Conservation (phyloP, 2,797 vertebrate genomes). For the Lagorchestes hirsutus region DNA sequence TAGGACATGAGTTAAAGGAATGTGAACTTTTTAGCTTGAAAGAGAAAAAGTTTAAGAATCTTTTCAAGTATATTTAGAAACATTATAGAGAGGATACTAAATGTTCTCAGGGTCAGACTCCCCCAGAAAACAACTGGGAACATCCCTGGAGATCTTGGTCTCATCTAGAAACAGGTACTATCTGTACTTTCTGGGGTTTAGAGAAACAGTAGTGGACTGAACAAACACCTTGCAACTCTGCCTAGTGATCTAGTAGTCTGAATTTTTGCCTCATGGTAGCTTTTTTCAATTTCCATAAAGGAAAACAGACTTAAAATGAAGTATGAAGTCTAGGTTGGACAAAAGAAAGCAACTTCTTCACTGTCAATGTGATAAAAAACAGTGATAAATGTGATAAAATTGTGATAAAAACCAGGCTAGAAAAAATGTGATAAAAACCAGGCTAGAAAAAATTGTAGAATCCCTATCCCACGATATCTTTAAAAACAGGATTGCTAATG, state of each 20-base stretch:
- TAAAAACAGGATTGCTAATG: neutral
- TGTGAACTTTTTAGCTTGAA: neutral
- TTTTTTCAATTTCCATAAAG: constrained; percentile 7
- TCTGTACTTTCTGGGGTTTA: neutral
- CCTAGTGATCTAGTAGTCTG: neutral
- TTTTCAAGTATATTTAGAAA: constrained; percentile 12
- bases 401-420: neutral
- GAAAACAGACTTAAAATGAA: constrained; percentile 29
- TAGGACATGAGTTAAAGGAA: neutral
- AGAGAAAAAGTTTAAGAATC: constrained; percentile 5
- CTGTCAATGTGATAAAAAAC: neutral
- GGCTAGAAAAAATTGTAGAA: neutral
- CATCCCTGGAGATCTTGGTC: neutral
- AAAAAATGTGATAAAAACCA: constrained; percentile 17
- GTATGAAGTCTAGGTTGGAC: neutral
- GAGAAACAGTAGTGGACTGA: neutral
- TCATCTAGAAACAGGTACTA: neutral
- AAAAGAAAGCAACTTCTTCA: neutral
- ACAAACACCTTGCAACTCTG: neutral
- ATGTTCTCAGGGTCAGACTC: neutral
- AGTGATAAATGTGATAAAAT: too few relatives aligned
- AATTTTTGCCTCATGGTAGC: neutral
- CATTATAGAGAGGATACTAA: neutral
- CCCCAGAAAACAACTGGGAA: neutral
- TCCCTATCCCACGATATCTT: neutral